Evolutionary conservation across 2,113 vertebrate species (phyloP), one percentile per base, ranked within the genome.

Genomic region (Ceratotherium simum): DNA sequence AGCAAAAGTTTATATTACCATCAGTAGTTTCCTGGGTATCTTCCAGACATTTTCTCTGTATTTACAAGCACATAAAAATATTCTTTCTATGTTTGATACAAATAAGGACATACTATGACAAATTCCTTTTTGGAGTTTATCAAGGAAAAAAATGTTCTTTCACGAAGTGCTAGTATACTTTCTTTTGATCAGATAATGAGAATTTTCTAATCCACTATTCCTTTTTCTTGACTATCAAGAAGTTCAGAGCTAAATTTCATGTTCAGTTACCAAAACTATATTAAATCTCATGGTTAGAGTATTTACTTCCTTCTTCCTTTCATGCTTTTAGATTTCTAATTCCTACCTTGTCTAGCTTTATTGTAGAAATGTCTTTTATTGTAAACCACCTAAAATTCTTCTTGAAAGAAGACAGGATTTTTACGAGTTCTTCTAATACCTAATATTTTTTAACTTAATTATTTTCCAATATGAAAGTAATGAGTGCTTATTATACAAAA

Each of bases 211-310:
- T 54, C 31, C 31, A 58, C 6, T 51, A 51, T 82, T 94, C 78
- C 21, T 79, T 97, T 91, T 79, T 96, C 48, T 72, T 81, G 65
- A 75, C 70, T 92, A 18, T 79, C 58, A 60, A 73, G 81, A 87
- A 96, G n/a, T n/a, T 91, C 64, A 80, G 65, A 54, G 21, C 16
- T 96, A 88, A 94, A 95, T 95, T 91, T 86, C 91, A 95, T 76
- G 33, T 83, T 92, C 56, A 73, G 62, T 85, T 86, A 94, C 27
- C 31, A 23, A 62, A 94, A 87, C 75, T 81, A n/a, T 46, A 73
- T 92, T 80, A 94, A 94, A 92, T 84, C 36, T 95, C 76, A 81
- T 21, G 11, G 65, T 78, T 87, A 93, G 51, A 94, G 10, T 48
- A 89, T 93, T 85, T 95, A 84, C 73, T 72, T 92, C 54, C 36